Percentiles rank a stretch among this genome's conserved stretches.
Evolutionary conservation across 2,888 invertebrate species (phyloP).

Genomic region (Mythimna pallens): DNA sequence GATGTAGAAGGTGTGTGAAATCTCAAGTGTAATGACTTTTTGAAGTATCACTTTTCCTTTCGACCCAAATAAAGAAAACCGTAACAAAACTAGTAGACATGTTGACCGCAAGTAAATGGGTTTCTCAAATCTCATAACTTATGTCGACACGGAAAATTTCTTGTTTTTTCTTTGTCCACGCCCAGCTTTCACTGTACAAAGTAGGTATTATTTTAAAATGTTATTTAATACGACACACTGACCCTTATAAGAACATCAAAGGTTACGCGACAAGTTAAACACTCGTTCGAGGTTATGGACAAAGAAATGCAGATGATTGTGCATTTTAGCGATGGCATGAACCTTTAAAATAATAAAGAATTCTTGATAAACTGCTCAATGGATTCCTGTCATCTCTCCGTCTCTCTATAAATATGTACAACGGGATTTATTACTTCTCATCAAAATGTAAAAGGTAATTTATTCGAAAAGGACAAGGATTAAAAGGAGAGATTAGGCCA

Average conservation of each 20-base stretch:
- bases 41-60: conserved; percentile 45
- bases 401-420: conserved; percentile 17
- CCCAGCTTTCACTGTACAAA: conserved; percentile 80
- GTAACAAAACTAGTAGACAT: conserved; percentile 51
- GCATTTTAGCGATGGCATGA: conserved; percentile 18
- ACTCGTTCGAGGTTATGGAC: conserved; percentile 63
- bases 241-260: conserved; percentile 75
- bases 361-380: conserved; percentile 32
- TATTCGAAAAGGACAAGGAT: conserved; percentile 40
- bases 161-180: conserved; percentile 70
- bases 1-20: conserved; percentile 26
- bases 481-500: conserved; percentile 20
- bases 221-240: conserved; percentile 85
- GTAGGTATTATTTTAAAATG: conserved; percentile 79
- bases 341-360: conserved; percentile 26
- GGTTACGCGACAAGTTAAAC: conserved; percentile 72
- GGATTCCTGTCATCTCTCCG: conserved; percentile 3
- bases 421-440: conserved; percentile 31
- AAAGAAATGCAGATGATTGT: conserved; percentile 49
- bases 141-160: conserved; percentile 66
- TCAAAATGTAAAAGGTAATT: conserved; percentile 30
- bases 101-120: conserved; percentile 46
- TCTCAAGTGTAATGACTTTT: conserved; percentile 21
- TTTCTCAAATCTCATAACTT: conserved; percentile 71
- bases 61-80: conserved; percentile 43